Conservation (phyloP, 2,888 invertebrate genomes). For the Andrena flavipes region DNA sequence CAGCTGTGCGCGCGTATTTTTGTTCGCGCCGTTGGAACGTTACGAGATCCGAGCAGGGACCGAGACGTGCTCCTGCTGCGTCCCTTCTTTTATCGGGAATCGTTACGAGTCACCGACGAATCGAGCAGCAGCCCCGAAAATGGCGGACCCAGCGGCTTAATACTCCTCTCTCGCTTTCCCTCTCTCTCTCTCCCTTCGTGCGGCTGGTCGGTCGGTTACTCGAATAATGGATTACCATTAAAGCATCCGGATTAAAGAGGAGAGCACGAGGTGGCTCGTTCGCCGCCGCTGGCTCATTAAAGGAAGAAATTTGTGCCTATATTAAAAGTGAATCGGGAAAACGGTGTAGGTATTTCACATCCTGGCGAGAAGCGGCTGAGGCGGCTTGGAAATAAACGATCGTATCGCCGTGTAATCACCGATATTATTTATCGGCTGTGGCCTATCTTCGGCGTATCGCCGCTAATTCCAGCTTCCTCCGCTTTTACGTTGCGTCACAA, state of each 20-base stretch:
- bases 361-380: neutral
- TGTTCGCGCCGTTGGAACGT: neutral
- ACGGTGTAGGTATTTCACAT: neutral
- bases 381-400: constrained; percentile 22
- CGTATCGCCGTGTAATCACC: constrained; percentile 1
- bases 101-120: constrained; percentile 32
- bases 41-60: neutral
- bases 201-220: constrained; percentile 42
- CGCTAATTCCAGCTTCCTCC: neutral
- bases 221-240: constrained; percentile 67
- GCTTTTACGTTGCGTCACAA: no score
- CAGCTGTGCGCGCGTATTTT: neutral
- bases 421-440: constrained; percentile 24
- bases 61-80: neutral
- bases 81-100: constrained; percentile 51
- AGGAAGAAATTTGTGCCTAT: constrained; percentile 39
- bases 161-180: neutral
- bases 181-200: neutral
- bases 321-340: constrained; percentile 44
- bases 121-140: constrained; percentile 39
- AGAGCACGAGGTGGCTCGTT: constrained; percentile 37
- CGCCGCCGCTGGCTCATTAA: constrained; percentile 27
- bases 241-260: constrained; percentile 68
- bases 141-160: constrained; percentile 47
- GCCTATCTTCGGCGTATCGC: neutral